These are phyloP conservation scores for Punctoribates punctum DNA, from an alignment of 2,888 invertebrate genomes.

Conservation along the genomic window DNA sequence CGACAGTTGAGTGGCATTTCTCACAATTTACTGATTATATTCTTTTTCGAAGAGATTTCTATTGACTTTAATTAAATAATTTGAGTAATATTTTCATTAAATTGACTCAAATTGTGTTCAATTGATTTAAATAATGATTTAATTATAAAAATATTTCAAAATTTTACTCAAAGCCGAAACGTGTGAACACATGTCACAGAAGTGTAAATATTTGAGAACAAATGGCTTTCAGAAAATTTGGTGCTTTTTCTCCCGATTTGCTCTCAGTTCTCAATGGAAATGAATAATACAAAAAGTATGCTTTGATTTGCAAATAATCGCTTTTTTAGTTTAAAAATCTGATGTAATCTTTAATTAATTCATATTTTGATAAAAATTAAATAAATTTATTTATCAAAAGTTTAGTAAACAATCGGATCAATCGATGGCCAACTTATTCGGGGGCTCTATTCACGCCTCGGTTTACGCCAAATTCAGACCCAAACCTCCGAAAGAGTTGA, in stretches of 20 bases:
- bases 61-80: not conserved
- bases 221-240: not conserved
- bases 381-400: not conserved
- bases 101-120: not conserved
- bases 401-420: not conserved
- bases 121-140: not conserved
- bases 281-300: not conserved
- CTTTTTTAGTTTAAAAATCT: not conserved
- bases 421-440: constrained; percentile 11
- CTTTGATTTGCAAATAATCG: not conserved
- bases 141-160: not conserved
- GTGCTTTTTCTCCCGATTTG: not conserved
- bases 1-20: constrained; percentile 78
- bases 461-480: constrained; percentile 39
- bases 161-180: not conserved
- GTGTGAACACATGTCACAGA: constrained; percentile 30
- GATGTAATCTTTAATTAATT: constrained; percentile 4
- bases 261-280: not conserved
- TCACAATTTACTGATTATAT: not conserved
- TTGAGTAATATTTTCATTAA: not conserved
- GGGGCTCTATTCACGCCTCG: not conserved
- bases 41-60: not conserved
- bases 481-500: constrained; percentile 36
- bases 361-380: not conserved
- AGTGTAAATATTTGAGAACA: not conserved